Evolutionary conservation across 2,888 invertebrate genomes (phyloP).

Genomic region (Petrolisthes manimaculis): DNA sequence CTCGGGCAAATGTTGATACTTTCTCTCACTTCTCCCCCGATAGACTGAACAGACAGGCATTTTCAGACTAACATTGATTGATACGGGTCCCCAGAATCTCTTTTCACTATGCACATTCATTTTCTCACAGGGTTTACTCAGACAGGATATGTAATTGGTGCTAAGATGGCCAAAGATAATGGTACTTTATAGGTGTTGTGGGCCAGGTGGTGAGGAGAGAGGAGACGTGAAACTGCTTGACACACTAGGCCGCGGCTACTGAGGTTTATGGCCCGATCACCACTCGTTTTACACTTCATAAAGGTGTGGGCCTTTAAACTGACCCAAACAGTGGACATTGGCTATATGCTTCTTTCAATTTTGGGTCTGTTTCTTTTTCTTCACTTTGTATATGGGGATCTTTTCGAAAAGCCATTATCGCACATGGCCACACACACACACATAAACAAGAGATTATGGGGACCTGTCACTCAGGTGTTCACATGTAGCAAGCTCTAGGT

Average conservation of each 20-base stretch:
- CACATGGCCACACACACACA: not conserved
- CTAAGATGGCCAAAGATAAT: not conserved
- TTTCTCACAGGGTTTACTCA: not conserved
- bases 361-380: not conserved
- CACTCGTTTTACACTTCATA: slow-evolving; percentile 58
- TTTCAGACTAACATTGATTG: not conserved
- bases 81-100: not conserved
- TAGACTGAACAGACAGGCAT: slow-evolving; percentile 6
- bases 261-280: slow-evolving; percentile 59
- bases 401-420: not conserved
- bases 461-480: not conserved
- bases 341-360: slow-evolving; percentile 3
- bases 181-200: slow-evolving; percentile 6
- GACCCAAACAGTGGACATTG: slow-evolving; percentile 23
- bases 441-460: slow-evolving; percentile 3
- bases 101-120: not conserved
- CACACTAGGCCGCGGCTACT: slow-evolving; percentile 39
- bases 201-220: slow-evolving; percentile 46
- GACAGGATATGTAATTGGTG: not conserved
- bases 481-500: not conserved
- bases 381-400: not conserved
- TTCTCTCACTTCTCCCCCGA: slow-evolving; percentile 16
- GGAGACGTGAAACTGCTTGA: slow-evolving; percentile 27
- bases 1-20: slow-evolving; percentile 29
- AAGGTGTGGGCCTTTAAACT: slow-evolving; percentile 28